Evolutionary conservation across 2,888 invertebrate species (phyloP).

Genomic region (Opisthograptis luteolata): DNA sequence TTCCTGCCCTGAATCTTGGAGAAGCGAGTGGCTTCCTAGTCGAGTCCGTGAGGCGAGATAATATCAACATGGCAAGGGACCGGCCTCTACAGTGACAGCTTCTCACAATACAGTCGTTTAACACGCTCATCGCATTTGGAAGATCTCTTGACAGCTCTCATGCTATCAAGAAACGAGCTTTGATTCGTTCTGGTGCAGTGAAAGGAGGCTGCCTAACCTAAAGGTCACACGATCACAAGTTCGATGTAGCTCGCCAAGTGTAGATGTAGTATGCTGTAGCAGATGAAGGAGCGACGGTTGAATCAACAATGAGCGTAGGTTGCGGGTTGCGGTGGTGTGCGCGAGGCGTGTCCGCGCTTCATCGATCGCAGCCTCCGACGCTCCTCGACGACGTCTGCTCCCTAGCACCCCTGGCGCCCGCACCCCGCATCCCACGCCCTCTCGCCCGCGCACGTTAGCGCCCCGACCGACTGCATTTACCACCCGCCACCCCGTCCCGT

Average conservation of each 20-base stretch:
- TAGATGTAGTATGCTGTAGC: conserved; percentile 23
- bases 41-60: conserved; percentile 64
- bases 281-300: conserved; percentile 52
- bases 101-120: conserved; percentile 79
- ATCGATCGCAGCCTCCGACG: conserved; percentile 83
- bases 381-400: conserved; percentile 81
- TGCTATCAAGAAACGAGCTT: conserved; percentile 50
- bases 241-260: conserved; percentile 18
- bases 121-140: conserved; percentile 79
- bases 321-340: conserved; percentile 66
- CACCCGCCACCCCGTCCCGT: conserved; percentile 66
- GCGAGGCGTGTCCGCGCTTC: conserved; percentile 84
- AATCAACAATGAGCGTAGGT: conserved; percentile 72
- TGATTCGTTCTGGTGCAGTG: conserved; percentile 49
- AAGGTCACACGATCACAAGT: conserved; percentile 16
- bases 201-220: conserved; percentile 30
- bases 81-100: conserved; percentile 70
- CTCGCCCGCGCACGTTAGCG: conserved; percentile 75
- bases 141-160: conserved; percentile 73
- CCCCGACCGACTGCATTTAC: conserved; percentile 83
- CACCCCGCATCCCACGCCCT: conserved; percentile 52
- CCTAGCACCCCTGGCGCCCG: conserved; percentile 46
- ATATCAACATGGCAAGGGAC: conserved; percentile 61
- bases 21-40: conserved; percentile 63
- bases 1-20: conserved; percentile 43